Percentiles rank a stretch among this genome's conserved stretches.
Conservation (phyloP, 2,113 vertebrate genomes). For the Saimiri boliviensis region DNA sequence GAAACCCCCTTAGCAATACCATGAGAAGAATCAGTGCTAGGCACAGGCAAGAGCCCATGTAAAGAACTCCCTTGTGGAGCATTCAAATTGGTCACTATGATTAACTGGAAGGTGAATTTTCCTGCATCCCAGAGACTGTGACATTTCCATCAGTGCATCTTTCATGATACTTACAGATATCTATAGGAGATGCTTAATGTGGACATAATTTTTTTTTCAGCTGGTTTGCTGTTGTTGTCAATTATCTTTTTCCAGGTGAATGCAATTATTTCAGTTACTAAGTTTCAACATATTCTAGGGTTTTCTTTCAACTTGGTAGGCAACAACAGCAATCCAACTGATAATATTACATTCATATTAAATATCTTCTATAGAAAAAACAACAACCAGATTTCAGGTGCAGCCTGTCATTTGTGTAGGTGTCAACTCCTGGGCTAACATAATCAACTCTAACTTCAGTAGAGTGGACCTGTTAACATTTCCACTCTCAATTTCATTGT, state of each 20-base stretch:
- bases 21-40: background rate
- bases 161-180: background rate
- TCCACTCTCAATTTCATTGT: background rate
- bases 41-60: background rate
- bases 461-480: background rate
- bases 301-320: background rate
- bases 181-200: background rate
- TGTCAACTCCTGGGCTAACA: background rate
- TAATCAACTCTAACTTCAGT: background rate
- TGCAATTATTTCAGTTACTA: conserved; percentile 7
- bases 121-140: background rate
- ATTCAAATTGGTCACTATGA: background rate
- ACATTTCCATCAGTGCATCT: background rate
- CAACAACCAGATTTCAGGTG: background rate
- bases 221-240: background rate
- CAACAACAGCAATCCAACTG: no score
- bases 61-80: background rate
- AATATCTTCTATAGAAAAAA: background rate
- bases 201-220: background rate
- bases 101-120: background rate
- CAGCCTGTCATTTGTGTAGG: background rate
- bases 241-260: conserved; percentile 24
- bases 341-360: no score
- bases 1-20: background rate
- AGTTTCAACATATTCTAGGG: background rate